Evolutionary conservation across 2,888 invertebrate genomes (phyloP), one percentile per base, ranked within the genome.

Genomic region (Drosophila percnosoma): DNA sequence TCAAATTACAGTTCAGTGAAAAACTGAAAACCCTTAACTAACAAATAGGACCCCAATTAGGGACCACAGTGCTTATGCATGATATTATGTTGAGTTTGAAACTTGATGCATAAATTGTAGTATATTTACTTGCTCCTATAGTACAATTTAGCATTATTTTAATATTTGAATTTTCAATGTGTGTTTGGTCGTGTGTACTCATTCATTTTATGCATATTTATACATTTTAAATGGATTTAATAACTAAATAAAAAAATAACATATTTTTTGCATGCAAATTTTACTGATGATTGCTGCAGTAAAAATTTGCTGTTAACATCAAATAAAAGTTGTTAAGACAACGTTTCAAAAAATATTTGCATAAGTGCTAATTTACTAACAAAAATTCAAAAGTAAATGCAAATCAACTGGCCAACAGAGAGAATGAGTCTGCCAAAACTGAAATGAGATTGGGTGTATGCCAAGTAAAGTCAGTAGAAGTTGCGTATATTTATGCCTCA

Each of bases 341-440:
- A 64, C 11, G 55, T 57, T 52, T 66, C 40, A 29, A 15, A 52
- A 73, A 55, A 79, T 73, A 74, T 84, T 80, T 74, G 52, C 82
- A 83, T 79, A 78, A 83, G 72, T 83, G 87, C 82, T 83, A 84
- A 84, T 83, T 82, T 74, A 38, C 64, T 73, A 81, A 86, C 70
- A 86, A 80, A 82, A 86, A 75, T 73, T 75, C 79, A 73, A 81
- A 79, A 82, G 77, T 77, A 79, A 69, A 83, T 86, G 82, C 73
- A 84, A 83, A 83, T 79, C 55, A 59, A 71, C 60, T 67, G 58
- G 54, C 3, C 24, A 29, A 38, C 48, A 60, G 63, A 45, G 48
- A 24, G 40, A 42, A 15, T 4, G 34, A 33, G n/a, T n/a, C n/a
- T 38, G 27, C 4, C 7, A 27, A 24, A 24, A 21, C 24, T 45